A percentile compares a stretch with the other conserved stretches of the same genome.
These are phyloP conservation scores for Xanthia icteritia DNA, from an alignment of 2,888 invertebrate genomes.

Conservation along the genomic window DNA sequence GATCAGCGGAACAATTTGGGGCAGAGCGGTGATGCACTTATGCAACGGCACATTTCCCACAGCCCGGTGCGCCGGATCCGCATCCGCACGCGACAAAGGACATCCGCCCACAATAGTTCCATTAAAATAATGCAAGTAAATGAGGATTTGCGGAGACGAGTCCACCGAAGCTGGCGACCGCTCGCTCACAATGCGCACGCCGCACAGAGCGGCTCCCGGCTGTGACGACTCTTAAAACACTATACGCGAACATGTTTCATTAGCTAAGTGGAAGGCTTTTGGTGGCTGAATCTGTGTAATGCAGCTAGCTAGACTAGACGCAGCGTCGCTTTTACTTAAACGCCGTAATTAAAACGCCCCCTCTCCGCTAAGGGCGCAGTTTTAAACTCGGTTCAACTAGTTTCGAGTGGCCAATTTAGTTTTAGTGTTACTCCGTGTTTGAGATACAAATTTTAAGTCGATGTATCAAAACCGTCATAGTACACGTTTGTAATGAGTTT, in stretches of 20 bases:
- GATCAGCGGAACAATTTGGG: slow-evolving; percentile 81
- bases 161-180: slow-evolving; percentile 82
- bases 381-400: slow-evolving; percentile 88
- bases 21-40: slow-evolving; percentile 84
- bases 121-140: slow-evolving; percentile 91
- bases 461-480: slow-evolving; percentile 66
- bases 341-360: slow-evolving; percentile 89
- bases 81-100: slow-evolving; percentile 87
- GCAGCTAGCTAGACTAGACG: slow-evolving; percentile 87
- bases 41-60: slow-evolving; percentile 87
- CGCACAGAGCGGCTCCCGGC: slow-evolving; percentile 68
- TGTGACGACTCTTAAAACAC: slow-evolving; percentile 86
- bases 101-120: slow-evolving; percentile 89
- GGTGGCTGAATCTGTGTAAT: slow-evolving; percentile 90
- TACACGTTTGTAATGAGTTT: slow-evolving; percentile 56
- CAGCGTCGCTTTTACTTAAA: slow-evolving; percentile 89
- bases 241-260: slow-evolving; percentile 91
- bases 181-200: slow-evolving; percentile 82
- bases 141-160: slow-evolving; percentile 89
- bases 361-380: slow-evolving; percentile 85
- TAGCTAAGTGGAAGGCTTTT: slow-evolving; percentile 91
- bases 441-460: slow-evolving; percentile 76
- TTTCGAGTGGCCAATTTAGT: slow-evolving; percentile 88
- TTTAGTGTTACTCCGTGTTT: slow-evolving; percentile 84
- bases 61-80: slow-evolving; percentile 82